These are phyloP conservation scores for Cassiopea xamachana DNA, from an alignment of 30 jellyfish, hydroid and myxozoan genomes.

Conservation along the genomic window DNA sequence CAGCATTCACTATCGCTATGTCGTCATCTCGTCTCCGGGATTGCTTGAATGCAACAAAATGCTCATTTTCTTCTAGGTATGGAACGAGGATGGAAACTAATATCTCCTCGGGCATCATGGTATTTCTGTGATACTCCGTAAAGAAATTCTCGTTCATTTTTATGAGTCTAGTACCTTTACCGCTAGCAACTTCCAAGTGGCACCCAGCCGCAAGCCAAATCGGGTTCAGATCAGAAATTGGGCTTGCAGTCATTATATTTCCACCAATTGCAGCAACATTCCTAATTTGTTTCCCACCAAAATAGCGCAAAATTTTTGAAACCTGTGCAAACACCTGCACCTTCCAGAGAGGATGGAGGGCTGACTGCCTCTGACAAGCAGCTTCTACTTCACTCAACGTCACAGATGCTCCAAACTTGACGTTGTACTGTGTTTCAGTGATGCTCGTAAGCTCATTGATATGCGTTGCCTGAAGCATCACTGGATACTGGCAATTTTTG, in stretches of 20 bases:
- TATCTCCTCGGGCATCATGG: slow-evolving; percentile 44
- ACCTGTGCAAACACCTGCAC: slow-evolving; percentile 42
- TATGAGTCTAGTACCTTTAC: not conserved
- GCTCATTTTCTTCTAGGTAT: slow-evolving; percentile 29
- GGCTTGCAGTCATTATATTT: slow-evolving; percentile 26
- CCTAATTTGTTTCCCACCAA: slow-evolving; percentile 54
- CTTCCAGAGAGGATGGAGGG: slow-evolving; percentile 22
- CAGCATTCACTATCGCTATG: slow-evolving; percentile 45
- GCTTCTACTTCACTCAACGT: slow-evolving; percentile 34
- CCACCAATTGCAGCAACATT: slow-evolving; percentile 61
- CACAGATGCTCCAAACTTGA: slow-evolving; percentile 37
- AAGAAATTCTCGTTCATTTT: slow-evolving; percentile 41
- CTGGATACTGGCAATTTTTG: slow-evolving; percentile 47
- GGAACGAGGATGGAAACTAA: slow-evolving; percentile 28
- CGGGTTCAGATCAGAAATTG: slow-evolving; percentile 47
- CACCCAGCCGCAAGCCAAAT: slow-evolving; percentile 45
- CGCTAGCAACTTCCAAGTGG: slow-evolving; percentile 2
- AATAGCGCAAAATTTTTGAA: slow-evolving; percentile 9
- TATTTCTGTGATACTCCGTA: slow-evolving; percentile 26
- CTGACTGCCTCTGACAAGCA: slow-evolving; percentile 17
- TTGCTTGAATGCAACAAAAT: slow-evolving; percentile 37
- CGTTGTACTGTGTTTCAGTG: slow-evolving; percentile 1
- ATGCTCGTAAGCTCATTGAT: slow-evolving; percentile 18
- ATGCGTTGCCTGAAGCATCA: slow-evolving; percentile 36
- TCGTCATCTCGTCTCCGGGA: slow-evolving; percentile 54